phyloP scores from a whole-genome alignment of 2,113 vertebrate genomes.

The Python bivittatus region DNA sequence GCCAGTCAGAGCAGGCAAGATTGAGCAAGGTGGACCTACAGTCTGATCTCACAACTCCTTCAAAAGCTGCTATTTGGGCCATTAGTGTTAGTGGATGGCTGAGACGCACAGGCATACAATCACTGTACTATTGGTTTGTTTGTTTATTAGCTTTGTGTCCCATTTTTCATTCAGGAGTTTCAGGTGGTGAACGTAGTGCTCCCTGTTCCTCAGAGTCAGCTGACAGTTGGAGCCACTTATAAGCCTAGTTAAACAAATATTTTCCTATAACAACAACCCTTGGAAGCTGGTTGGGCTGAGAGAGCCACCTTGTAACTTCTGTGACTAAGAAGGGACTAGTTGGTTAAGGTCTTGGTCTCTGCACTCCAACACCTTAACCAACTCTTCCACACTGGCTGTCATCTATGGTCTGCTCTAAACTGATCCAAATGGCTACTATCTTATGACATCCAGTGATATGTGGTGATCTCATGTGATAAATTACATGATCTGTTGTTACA shows the following conservation, averaged over 20 bases:
- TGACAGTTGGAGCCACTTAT: neutral
- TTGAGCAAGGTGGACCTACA: neutral
- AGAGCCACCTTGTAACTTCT: neutral
- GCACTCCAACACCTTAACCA: neutral
- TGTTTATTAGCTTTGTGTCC: neutral
- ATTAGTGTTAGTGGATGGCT: neutral
- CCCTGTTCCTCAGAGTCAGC: neutral
- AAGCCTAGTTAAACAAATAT: neutral
- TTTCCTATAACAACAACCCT: neutral
- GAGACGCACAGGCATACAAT: neutral
- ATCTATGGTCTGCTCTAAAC: neutral
- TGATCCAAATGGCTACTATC: neutral
- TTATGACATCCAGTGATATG: neutral
- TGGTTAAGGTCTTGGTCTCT: neutral
- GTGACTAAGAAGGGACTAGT: neutral
- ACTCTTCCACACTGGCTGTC: neutral
- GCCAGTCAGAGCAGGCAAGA: neutral
- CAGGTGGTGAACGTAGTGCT: no score
- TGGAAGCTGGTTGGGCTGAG: neutral
- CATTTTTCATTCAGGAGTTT: no score
- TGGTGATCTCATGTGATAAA: neutral
- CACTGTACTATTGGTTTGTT: neutral
- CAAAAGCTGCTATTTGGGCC: neutral
- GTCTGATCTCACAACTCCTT: neutral
- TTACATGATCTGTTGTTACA: neutral